Evolutionary conservation across 2,888 invertebrate species (phyloP), one percentile per base, ranked within the genome.

Genomic region (Sycophila texana): DNA sequence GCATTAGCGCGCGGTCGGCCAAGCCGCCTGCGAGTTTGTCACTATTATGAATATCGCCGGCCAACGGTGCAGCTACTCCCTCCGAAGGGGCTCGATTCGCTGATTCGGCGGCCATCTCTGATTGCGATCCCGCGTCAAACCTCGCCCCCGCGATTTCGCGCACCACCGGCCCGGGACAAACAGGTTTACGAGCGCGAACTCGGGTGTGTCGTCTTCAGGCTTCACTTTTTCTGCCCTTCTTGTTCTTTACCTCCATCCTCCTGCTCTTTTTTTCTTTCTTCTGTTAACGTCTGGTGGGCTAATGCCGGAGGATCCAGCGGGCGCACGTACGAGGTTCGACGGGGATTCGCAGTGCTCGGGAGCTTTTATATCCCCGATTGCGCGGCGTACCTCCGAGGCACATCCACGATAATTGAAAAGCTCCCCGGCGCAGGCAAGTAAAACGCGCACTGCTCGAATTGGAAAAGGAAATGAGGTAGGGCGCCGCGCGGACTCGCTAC

Each of bases 21-120:
- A 70, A 74, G 39, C 66, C 75, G 71, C 75, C 71, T 66, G 75
- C 75, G 66, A 58, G 74, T 75, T 75, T 60, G 66, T 53, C 71
- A 47, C 53, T 70, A 57, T 68, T 77, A 66, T 63, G 73, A 74
- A 68, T 74, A 74, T 74, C 65, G 61, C 49, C 39, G 49, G 30
- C 70, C 71, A 65, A 71, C 57, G 20, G 22, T 53, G 70, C 14
- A 1, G 16, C 30, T 7, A 4, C 26, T 4, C 20, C 22, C 1
- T 12, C 16, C 16, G 26, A 10, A 18, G n/a, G 0, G 20, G n/a
- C 12, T 20, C n/a, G 39, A 39, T 39, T 39, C 39, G 30, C 70
- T 77, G 71, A 77, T 63, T 39, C 47, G 61, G 70, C 14, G 4
- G 26, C 51, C 13, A 26, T 18, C 1, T 16, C 16, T 16, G 26